Percentiles rank a stretch among this genome's conserved stretches.
Conservation (phyloP, 2,113 vertebrate species). For the Seriola rivoliana region DNA sequence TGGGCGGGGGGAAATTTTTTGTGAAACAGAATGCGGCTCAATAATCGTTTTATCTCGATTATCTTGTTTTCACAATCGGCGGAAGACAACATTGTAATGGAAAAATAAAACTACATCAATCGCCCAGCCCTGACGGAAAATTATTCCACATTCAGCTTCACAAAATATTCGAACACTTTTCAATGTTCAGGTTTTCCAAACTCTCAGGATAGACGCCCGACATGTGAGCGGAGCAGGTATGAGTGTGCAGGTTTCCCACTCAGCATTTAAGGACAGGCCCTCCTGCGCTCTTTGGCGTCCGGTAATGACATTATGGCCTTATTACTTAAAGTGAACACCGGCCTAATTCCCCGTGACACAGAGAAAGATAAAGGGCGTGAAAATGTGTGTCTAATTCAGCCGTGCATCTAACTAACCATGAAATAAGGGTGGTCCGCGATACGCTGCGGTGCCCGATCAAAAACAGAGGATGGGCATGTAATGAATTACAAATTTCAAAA, state of each 20-base stretch:
- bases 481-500: conserved; percentile 19
- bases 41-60: no score
- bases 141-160: background rate
- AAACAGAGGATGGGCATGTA: background rate
- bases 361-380: conserved; percentile 25
- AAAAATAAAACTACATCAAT: no score
- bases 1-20: no score
- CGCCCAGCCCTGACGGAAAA: background rate
- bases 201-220: no score
- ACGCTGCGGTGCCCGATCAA: background rate
- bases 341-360: conserved; percentile 36
- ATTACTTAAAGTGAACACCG: conserved; percentile 38
- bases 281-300: background rate
- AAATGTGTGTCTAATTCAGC: conserved; percentile 46
- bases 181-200: no score
- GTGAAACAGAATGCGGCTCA: no score
- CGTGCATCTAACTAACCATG: conserved; percentile 53
- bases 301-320: conserved; percentile 37
- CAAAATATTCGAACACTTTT: no score
- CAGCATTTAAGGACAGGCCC: no score
- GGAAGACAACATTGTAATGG: no score
- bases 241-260: no score
- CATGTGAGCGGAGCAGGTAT: no score
- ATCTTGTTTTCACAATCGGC: no score
- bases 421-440: conserved; percentile 30